Conservation (phyloP, 1,140 invertebrate genomes). For the Ditylenchus dipsaci region DNA sequence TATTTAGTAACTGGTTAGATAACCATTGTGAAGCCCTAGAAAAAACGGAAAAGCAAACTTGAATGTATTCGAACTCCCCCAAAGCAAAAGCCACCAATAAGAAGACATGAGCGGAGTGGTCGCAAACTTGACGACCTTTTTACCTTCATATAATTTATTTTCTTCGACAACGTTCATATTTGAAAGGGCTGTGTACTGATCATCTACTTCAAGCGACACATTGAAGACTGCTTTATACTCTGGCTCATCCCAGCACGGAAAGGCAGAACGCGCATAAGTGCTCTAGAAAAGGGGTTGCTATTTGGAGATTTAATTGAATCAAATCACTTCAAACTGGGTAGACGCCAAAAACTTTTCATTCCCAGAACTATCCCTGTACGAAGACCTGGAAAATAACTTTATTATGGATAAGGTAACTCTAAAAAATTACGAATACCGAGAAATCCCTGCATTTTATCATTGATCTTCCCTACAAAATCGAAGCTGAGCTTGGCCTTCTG, state of each 20-base stretch:
- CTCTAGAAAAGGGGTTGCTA: conserved; percentile 42
- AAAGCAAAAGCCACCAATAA: conserved; percentile 62
- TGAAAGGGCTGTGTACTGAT: conserved; percentile 48
- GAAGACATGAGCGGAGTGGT: conserved; percentile 61
- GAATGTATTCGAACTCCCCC: conserved; percentile 60
- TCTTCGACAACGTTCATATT: conserved; percentile 53
- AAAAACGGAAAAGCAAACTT: too few species aligned
- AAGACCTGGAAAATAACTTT: conserved; percentile 16
- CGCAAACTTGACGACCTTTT: conserved; percentile 60
- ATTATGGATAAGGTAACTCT: background rate
- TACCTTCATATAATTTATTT: conserved; percentile 32
- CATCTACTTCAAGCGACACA: conserved; percentile 58
- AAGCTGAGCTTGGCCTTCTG: conserved; percentile 15
- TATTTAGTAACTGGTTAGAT: too few species aligned
- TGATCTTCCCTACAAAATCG: conserved; percentile 7
- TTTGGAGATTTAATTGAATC: too few species aligned
- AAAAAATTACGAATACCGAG: conserved; percentile 2
- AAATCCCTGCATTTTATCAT: conserved; percentile 25
- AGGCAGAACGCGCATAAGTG: conserved; percentile 74
- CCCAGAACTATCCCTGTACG: conserved; percentile 24
- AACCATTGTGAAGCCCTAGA: too few species aligned
- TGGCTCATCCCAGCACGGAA: conserved; percentile 94
- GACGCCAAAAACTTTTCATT: conserved; percentile 18
- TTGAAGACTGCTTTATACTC: conserved; percentile 80
- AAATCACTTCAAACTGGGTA: conserved; percentile 32